Evolutionary conservation across 2,888 invertebrate genomes (phyloP), one percentile per base, ranked within the genome.

Genomic region (Conistra vaccinii): DNA sequence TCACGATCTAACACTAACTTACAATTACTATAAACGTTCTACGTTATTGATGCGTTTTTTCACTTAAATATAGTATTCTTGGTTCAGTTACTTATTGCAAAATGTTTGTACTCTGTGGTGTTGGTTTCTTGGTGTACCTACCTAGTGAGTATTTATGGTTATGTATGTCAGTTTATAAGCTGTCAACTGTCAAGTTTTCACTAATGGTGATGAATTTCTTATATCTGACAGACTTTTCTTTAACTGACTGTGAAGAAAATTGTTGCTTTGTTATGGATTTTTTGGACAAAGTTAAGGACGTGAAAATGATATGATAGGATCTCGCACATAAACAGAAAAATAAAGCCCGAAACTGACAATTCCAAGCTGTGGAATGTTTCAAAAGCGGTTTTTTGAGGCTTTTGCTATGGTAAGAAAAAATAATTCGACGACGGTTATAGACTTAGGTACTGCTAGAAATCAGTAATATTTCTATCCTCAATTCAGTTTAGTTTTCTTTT

Each of bases 21-120:
- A 89, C 90, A 90, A 92, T 92, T 92, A 91, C 88, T 87, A 62
- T 85, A 88, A 88, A 80, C 85, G 88, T 58, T 86, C 35, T 26
- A 70, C 32, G 78, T 85, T 80, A 85, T 81, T 85, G 75, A 76
- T 85, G 83, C 76, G 82, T 81, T 85, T 86, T 84, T 86, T 86
- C 75, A 88, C 76, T 78, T 76, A 78, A 48, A 9, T 65, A 70
- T 26, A 29, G 35, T 39, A 14, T 60, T 42, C 60, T 71, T 57
- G 63, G n/a, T n/a, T 71, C 26, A 51, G n/a, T 60, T 68, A 48
- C 58, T 32, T 32, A 35, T 61, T 62, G 17, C 5, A 14, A 35
- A 53, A 35, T 65, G 32, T 26, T 29, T 39, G 42, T 42, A 45
- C 35, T 23, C 17, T 3, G 2, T 60, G 23, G 9, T 35, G 48